Evolutionary conservation across 2,797 vertebrate genomes (phyloP).

Genomic region (Gymnothorax reevesii): DNA sequence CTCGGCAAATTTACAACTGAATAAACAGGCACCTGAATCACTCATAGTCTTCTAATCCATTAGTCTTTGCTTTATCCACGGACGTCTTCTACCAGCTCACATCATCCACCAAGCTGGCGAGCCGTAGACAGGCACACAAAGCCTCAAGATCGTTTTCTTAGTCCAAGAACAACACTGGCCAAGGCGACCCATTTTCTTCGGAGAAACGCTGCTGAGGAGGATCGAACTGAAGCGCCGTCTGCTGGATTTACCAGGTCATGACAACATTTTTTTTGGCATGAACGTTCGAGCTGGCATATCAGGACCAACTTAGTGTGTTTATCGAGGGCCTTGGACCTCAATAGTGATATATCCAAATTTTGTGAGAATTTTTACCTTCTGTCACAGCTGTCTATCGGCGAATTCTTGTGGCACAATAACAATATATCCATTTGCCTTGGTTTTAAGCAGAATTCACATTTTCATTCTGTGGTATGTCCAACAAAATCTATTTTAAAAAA

Average conservation of each 20-base stretch:
- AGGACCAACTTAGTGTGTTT: background rate
- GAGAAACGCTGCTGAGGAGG: background rate
- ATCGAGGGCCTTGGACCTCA: too few species aligned
- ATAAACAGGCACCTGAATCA: slow-evolving; percentile 3
- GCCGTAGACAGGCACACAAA: background rate
- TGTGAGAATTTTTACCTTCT: too few species aligned
- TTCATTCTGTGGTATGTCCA: too few species aligned
- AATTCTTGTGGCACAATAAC: too few species aligned
- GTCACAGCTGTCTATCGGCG: too few species aligned
- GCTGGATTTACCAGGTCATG: slow-evolving; percentile 17
- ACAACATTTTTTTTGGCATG: background rate
- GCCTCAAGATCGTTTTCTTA: background rate
- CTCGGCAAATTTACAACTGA: background rate
- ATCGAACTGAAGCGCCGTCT: slow-evolving; percentile 9
- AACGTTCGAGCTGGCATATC: background rate
- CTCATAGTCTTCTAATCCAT: background rate
- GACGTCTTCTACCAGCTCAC: background rate
- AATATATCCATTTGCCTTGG: too few species aligned
- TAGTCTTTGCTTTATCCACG: background rate
- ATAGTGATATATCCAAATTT: too few species aligned
- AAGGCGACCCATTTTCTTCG: background rate
- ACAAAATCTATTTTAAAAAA: too few species aligned
- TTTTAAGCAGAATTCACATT: too few species aligned
- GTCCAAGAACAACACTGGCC: background rate
- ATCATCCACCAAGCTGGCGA: background rate